A percentile compares a stretch with the other conserved stretches of the same genome.
phyloP scores from a whole-genome alignment of 1,140 invertebrate species.

The Antheraea pernyi region DNA sequence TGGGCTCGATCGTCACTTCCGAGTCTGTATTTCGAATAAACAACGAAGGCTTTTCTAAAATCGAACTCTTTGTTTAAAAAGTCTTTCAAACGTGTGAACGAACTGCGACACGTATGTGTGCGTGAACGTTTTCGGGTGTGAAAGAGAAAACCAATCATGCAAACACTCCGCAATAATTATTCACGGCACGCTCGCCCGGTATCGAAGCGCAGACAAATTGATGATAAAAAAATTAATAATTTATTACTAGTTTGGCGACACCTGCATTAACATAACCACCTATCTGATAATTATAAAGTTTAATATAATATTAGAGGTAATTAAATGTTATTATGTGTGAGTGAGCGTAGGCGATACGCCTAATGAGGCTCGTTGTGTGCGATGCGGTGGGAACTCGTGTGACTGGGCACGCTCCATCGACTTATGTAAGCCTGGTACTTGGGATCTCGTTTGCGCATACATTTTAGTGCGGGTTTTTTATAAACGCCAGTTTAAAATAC shows the following conservation, averaged over 20 bases:
- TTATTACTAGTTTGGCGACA: conserved; percentile 6
- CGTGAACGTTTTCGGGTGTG: conserved; percentile 24
- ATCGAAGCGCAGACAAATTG: conserved; percentile 31
- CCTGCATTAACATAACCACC: conserved; percentile 11
- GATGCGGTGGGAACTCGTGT: conserved; percentile 46
- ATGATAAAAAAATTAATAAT: conserved; percentile 23
- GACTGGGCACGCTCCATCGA: conserved; percentile 48
- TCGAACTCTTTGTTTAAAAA: conserved; percentile 30
- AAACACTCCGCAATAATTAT: conserved; percentile 22
- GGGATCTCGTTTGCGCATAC: conserved; percentile 73
- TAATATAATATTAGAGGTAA: conserved; percentile 51
- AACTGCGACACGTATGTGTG: conserved; percentile 27
- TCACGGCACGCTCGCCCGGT: conserved; percentile 22
- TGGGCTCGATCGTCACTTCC: conserved; percentile 69
- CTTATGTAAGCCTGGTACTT: conserved; percentile 68
- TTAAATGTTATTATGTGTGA: conserved; percentile 53
- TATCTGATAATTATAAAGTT: conserved; percentile 18
- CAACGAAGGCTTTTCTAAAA: conserved; percentile 35
- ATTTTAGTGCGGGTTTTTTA: conserved; percentile 72
- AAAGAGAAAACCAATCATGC: conserved; percentile 16
- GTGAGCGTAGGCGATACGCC: conserved; percentile 58
- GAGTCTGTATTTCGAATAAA: conserved; percentile 52
- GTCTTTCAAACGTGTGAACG: conserved; percentile 29
- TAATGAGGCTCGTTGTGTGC: conserved; percentile 45
- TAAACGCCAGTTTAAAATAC: conserved; percentile 59